A percentile compares a stretch with the other conserved stretches of the same genome.
Conservation (phyloP, 2,113 vertebrate genomes). For the Strigops habroptila region DNA sequence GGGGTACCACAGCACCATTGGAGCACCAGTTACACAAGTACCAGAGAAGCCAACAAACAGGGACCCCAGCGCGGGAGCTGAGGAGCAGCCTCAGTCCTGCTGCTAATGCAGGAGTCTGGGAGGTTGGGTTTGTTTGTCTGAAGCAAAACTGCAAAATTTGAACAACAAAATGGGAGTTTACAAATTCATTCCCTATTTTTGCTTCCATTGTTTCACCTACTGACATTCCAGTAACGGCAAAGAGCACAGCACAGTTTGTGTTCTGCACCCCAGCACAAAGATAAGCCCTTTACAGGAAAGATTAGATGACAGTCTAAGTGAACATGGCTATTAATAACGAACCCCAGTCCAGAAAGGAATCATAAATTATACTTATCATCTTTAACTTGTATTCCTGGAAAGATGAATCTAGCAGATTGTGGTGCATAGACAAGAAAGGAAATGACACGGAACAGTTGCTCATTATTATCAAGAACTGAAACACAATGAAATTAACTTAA, state of each 20-base stretch:
- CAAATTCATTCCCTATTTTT: not conserved
- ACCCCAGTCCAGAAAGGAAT: not conserved
- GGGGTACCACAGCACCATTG: accelerated
- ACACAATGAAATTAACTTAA: not conserved
- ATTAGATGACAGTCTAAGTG: not conserved
- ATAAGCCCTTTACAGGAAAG: not conserved
- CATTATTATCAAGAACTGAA: not conserved
- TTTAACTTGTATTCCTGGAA: not conserved
- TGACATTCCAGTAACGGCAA: not conserved
- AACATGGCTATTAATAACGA: conserved; percentile 21
- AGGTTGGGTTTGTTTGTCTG: not conserved
- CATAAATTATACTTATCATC: conserved; percentile 26
- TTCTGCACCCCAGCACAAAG: not conserved
- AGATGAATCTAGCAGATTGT: not conserved
- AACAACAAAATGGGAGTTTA: not conserved
- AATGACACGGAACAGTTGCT: not conserved
- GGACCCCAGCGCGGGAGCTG: accelerated
- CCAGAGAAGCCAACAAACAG: accelerated
- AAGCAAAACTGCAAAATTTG: not conserved
- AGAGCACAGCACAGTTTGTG: not conserved
- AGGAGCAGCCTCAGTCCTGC: accelerated
- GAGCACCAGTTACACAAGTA: accelerated
- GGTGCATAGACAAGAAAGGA: not conserved
- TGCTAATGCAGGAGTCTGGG: not conserved
- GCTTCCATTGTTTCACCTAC: not conserved